These are phyloP conservation scores for Ceratothoa steindachneri DNA, from an alignment of 2,888 invertebrate species.

Conservation along the genomic window DNA sequence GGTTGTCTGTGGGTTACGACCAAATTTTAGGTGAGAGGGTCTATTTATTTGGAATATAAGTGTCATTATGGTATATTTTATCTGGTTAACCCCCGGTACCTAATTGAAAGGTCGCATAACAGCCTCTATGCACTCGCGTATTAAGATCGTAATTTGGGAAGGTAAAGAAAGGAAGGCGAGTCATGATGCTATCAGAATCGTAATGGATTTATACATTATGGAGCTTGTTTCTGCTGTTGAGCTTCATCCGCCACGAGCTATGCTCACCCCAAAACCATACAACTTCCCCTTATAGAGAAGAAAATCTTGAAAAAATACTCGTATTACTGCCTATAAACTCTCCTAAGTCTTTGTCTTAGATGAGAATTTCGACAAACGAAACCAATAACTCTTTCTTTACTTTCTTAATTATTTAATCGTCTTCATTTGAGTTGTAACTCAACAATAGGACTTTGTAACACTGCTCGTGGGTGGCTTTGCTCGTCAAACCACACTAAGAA, in stretches of 20 bases:
- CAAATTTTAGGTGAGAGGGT: not conserved
- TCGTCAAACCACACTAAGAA: not conserved
- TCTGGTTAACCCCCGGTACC: not conserved
- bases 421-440: constrained; percentile 22
- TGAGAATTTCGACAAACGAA: not conserved
- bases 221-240: constrained; percentile 22
- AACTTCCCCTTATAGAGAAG: not conserved
- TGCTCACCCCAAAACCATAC: not conserved
- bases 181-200: constrained; percentile 26
- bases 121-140: not conserved
- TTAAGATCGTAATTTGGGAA: not conserved
- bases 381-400: constrained; percentile 11
- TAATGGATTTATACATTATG: constrained; percentile 37
- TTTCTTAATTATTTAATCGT: constrained; percentile 20
- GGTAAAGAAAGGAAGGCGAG: not conserved
- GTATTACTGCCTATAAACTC: not conserved
- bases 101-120: not conserved
- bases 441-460: constrained; percentile 27
- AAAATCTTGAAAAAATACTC: not conserved
- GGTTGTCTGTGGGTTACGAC: not conserved
- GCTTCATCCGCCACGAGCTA: not conserved
- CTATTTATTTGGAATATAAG: not conserved
- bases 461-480: constrained; percentile 13
- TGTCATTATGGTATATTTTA: not conserved
- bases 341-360: not conserved